Conservation (phyloP, 2,888 invertebrate species). For the Lagria hirta region DNA sequence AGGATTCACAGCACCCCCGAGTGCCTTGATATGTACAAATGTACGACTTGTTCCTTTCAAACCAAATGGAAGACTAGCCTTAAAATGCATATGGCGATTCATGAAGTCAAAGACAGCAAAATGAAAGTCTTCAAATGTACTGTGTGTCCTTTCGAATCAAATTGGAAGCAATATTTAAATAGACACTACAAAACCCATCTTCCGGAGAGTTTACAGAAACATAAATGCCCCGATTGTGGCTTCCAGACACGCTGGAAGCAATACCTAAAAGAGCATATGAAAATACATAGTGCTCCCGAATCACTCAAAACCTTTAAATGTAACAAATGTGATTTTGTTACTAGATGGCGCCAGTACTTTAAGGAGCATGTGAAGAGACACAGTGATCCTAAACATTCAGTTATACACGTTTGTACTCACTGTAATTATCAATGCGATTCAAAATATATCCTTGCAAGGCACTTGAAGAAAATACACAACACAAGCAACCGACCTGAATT, state of each 20-base stretch:
- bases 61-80: constrained; percentile 36
- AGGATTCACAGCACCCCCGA: constrained; percentile 34
- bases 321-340: constrained; percentile 32
- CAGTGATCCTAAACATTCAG: constrained; percentile 29
- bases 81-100: constrained; percentile 32
- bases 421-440: constrained; percentile 31
- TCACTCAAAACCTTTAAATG: constrained; percentile 34
- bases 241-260: constrained; percentile 35
- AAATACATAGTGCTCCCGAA: constrained; percentile 31
- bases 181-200: constrained; percentile 15
- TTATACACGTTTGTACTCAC: constrained; percentile 31
- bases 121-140: constrained; percentile 32
- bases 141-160: constrained; percentile 33
- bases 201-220: constrained; percentile 30
- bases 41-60: constrained; percentile 33
- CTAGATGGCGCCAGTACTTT: constrained; percentile 34
- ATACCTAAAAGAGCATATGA: constrained; percentile 35
- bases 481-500: constrained; percentile 7
- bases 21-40: constrained; percentile 34
- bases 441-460: constrained; percentile 6
- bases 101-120: constrained; percentile 26
- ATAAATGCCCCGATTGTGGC: constrained; percentile 31
- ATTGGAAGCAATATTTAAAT: constrained; percentile 34
- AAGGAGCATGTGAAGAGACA: constrained; percentile 34
- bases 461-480: constrained; percentile 17